Base-by-base conservation (phyloP, 2,888 invertebrate species). In the Nineta flava region DNA sequence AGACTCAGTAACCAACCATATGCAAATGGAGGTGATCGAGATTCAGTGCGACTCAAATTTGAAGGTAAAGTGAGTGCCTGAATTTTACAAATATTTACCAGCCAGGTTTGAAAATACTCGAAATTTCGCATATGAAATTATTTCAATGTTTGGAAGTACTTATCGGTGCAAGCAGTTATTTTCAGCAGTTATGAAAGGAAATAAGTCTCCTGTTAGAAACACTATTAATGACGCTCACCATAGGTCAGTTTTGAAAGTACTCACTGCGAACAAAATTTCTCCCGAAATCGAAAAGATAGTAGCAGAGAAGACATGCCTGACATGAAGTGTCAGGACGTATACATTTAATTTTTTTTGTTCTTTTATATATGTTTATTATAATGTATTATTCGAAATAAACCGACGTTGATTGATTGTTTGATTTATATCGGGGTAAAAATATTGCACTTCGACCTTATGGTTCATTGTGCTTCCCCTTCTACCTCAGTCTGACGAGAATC, bases 111-210 rank as follows among this genome's bases (percentile, higher is more conserved):
- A 40, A 12, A 52, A 52, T 52, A 48, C 46, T 35, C 45, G 48
- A 52, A 52, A 45, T 48, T 48, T 52, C 48, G 48, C 46, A 48
- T 51, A 49, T 52, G 46, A 52, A 52, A 43, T 51, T 26, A 53
- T 53, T 53, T 44, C 53, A 47, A 54, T 52, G 53, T 52, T 55
- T 53, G 54, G 53, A 51, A 48, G 53, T 51, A 54, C 52, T 50
- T 52, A 53, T 51, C 50, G 51, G 51, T 54, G 51, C 44, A 48
- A 54, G 40, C 49, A 52, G 49, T 54, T 54, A 53, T 51, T 54
- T 53, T 47, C 51, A 50, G n/a, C n/a, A n/a, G 12, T 52, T 50
- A 50, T 50, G 19, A 50, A 52, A 50, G 38, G 43, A 46, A 50
- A 50, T 46, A 45, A 50, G 46, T 41, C 41, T 41, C 41, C 41